Percentiles rank a stretch among this genome's conserved stretches.
phyloP scores from a whole-genome alignment of 1,140 invertebrate species.

The Nasonia vitripennis region DNA sequence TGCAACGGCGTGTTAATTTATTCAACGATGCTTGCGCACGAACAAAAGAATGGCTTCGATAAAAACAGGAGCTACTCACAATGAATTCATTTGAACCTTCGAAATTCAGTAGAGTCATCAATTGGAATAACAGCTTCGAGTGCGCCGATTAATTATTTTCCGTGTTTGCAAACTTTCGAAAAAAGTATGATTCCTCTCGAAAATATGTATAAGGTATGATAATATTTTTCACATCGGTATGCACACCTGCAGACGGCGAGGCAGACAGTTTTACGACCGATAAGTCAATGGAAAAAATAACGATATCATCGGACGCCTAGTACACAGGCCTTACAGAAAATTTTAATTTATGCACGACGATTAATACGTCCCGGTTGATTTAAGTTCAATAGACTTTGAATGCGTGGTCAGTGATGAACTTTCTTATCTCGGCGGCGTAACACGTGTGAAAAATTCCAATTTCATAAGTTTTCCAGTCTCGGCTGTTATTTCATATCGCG shows the following conservation, averaged over 20 bases:
- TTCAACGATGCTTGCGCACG: not conserved
- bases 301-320: not conserved
- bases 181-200: not conserved
- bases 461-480: not conserved
- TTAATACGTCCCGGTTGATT: not conserved
- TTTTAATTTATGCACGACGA: not conserved
- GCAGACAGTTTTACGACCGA: not conserved
- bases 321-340: not conserved
- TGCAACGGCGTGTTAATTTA: not conserved
- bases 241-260: not conserved
- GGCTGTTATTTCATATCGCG: not conserved
- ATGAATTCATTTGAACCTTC: not conserved
- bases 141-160: not conserved
- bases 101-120: not conserved
- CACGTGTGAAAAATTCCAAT: conserved; percentile 4
- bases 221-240: not conserved
- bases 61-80: not conserved
- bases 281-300: not conserved
- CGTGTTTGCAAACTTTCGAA: not conserved
- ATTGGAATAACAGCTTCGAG: not conserved
- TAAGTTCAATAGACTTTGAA: not conserved
- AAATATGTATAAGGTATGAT: not conserved
- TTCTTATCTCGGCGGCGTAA: not conserved
- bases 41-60: not conserved
- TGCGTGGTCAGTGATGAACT: not conserved